Evolutionary conservation across 2,797 vertebrate genomes (phyloP), one percentile per base, ranked within the genome.

Genomic region (Manis crassicaudata): DNA sequence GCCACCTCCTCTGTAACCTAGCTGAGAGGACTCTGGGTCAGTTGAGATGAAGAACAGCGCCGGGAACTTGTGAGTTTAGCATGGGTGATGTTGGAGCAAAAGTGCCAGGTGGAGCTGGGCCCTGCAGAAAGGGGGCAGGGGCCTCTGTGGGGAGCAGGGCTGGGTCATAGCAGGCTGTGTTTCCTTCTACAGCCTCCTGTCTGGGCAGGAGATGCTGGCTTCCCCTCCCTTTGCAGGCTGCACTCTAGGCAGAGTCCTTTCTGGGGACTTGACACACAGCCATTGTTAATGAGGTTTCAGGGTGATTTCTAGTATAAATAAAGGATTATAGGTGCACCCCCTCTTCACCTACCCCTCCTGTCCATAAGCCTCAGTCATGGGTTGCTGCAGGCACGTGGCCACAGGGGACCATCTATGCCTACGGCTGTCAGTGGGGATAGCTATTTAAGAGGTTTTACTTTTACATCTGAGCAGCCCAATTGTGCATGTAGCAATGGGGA

Each of bases 381-480:
- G 92, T 91, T 96, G 85, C 96, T 98, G 82, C 86, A 90, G 86
- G 80, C 92, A 35, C 2, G 0, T 86, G 92, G 91, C 83, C 95
- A 88, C 94, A 16, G 80, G 96, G 70, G 94, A 87, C 75, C 0
- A 0, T 63, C 80, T 68, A 7, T 68, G 94, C 96, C 81, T 84
- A 13, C 63, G 95, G 89, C 93, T 77, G 62, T 90, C 96, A 54
- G 76, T 91, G 52, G 93, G 86, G 96, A 95, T 35, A 94, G 89
- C 95, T 96, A 62, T 93, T 95, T 96, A 96, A 97, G 95, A 97
- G 95, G 93, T 95, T 96, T 96, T 88, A 52, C 92, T 96, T 95
- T 91, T 96, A 90, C 58, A 90, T 96, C 77, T 75, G 90, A 97
- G 95, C 88, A 96, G 94, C 85, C 96, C 76, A 96, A 96, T 94